Base-by-base conservation (phyloP, 2,888 invertebrate species). In the Apamea sordens region DNA sequence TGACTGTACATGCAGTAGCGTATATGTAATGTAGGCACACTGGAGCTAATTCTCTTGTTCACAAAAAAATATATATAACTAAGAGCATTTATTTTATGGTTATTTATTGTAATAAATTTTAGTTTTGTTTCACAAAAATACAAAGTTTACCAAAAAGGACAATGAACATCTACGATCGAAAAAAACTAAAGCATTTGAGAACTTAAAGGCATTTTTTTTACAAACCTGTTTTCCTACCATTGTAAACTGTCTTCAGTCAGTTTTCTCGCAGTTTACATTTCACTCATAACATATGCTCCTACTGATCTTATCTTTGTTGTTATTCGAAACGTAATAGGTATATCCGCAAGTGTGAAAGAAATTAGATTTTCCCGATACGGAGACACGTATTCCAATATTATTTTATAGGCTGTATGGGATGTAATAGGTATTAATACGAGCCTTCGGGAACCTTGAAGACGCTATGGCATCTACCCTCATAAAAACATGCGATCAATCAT, bases 341-440 rank as follows among this genome's bases (percentile, higher is more conserved):
- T 61, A 15, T 77, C 50, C 24, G 63, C 53, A 73, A 74, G 71
- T 82, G 69, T 84, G 50, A 73, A 75, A 70, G 77, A 77, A 86
- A 79, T 68, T 56, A 67, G 80, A 81, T 76, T 77, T 73, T 74
- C 41, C 72, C 70, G 75, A 82, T 82, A 74, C 63, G 53, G 50
- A 73, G 65, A 76, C 63, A 44, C 67, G 65, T 73, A 76, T 59
- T 76, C 75, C 76, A 73, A 71, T 77, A 76, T 79, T 82, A 68
- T 82, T 81, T 84, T 80, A 69, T 64, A 21, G 73, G 56, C 56
- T 56, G 21, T 73, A 59, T 63, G 24, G 32, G 32, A 73, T 85
- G 63, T 80, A 41, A 73, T 1, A 32, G 32, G 32, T 68, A 73
- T 72, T 47, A 63, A 80, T 68, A 80, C 18, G 80, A 80, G 18